A percentile compares a stretch with the other conserved stretches of the same genome.
Conservation (phyloP, 2,797 vertebrate genomes). For the Mus minutoides region DNA sequence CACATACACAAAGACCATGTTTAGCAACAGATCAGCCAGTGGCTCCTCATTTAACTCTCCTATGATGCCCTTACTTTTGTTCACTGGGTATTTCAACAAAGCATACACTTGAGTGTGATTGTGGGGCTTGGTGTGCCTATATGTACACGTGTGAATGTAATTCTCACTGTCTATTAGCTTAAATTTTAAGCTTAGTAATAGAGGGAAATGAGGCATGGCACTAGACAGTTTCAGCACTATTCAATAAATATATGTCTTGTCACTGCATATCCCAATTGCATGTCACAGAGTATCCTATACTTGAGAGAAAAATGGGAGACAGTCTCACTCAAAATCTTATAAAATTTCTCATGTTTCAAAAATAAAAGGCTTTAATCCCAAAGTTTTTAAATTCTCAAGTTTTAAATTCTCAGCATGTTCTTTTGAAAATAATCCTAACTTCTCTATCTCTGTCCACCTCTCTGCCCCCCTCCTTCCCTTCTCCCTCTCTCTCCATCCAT, state of each 20-base stretch:
- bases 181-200: neutral
- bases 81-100: neutral
- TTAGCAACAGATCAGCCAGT: neutral
- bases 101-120: fast-evolving
- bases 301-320: slow-evolving; percentile 33
- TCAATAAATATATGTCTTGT: neutral
- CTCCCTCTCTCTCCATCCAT: no score
- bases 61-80: neutral
- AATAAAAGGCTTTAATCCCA: neutral
- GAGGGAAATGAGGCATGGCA: neutral
- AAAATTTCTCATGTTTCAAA: neutral
- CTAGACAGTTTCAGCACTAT: neutral
- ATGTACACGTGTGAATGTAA: fast-evolving
- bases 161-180: neutral
- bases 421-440: slow-evolving; percentile 5
- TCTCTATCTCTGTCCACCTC: neutral
- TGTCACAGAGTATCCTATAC: slow-evolving; percentile 16
- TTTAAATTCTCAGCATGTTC: neutral
- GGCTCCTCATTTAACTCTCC: neutral
- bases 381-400: neutral
- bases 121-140: neutral
- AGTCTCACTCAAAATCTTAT: slow-evolving; percentile 3
- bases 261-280: neutral
- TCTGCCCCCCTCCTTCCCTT: neutral
- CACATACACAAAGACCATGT: neutral